A percentile compares a stretch with the other conserved stretches of the same genome.
Conservation (phyloP, 2,888 invertebrate genomes). For the Patella depressa region DNA sequence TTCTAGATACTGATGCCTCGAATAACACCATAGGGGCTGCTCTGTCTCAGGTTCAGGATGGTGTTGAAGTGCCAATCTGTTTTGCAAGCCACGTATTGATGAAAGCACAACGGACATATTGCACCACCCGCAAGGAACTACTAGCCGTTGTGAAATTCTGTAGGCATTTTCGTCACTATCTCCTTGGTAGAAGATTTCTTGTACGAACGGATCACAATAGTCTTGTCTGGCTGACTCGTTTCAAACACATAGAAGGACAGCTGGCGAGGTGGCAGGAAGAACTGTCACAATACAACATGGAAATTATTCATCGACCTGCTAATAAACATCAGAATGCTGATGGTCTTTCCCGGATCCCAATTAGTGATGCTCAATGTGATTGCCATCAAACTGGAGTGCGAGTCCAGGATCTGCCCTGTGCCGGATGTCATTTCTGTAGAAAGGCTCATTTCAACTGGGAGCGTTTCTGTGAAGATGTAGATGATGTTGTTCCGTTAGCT, state of each 20-base stretch:
- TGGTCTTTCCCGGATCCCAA: slow-evolving; percentile 26
- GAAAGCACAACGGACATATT: slow-evolving; percentile 37
- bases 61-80: too few relatives aligned
- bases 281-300: slow-evolving; percentile 37
- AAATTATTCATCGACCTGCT: slow-evolving; percentile 25
- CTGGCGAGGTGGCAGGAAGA: slow-evolving; percentile 42
- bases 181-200: too few relatives aligned
- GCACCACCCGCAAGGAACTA: slow-evolving; percentile 17
- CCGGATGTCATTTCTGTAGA: too few relatives aligned
- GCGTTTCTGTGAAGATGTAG: too few relatives aligned
- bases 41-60: too few relatives aligned
- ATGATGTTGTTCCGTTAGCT: too few relatives aligned
- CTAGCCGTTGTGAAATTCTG: slow-evolving; percentile 39
- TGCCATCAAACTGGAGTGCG: not conserved
- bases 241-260: slow-evolving; percentile 37
- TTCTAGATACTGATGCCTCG: too few relatives aligned
- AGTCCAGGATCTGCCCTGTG: slow-evolving; percentile 5
- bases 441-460: too few relatives aligned
- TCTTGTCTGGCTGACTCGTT: slow-evolving; percentile 33
- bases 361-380: not conserved
- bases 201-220: slow-evolving; percentile 40
- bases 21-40: too few relatives aligned
- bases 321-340: slow-evolving; percentile 30
- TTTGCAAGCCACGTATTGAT: too few relatives aligned
- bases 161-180: slow-evolving; percentile 34